These are phyloP conservation scores for Agrochola circellaris DNA, from an alignment of 2,888 invertebrate genomes.

Conservation along the genomic window DNA sequence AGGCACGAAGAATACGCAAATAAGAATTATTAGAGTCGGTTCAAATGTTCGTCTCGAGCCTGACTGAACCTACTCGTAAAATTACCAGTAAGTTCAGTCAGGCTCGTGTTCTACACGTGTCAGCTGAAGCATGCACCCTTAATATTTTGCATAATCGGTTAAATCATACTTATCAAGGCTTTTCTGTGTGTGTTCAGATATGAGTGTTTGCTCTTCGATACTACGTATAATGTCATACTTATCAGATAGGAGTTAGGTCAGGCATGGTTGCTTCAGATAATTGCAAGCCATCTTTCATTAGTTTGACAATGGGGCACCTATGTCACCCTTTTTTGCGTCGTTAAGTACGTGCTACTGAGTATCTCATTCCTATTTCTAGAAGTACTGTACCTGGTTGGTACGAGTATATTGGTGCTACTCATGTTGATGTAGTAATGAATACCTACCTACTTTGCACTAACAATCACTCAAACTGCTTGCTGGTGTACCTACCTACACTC, in stretches of 20 bases:
- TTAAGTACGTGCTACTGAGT: conserved; percentile 15
- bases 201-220: conserved; percentile 45
- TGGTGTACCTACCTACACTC: conserved; percentile 14
- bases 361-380: conserved; percentile 8
- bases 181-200: conserved; percentile 38
- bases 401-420: background rate
- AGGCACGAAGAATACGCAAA: background rate
- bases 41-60: background rate
- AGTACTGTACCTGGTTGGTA: background rate
- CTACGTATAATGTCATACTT: conserved; percentile 49
- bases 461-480: conserved; percentile 21
- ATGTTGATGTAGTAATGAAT: conserved; percentile 3
- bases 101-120: conserved; percentile 24
- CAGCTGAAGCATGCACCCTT: conserved; percentile 23
- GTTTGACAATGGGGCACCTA: conserved; percentile 47
- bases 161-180: conserved; percentile 43
- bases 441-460: background rate
- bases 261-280: conserved; percentile 74
- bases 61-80: background rate
- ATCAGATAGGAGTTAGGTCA: conserved; percentile 72
- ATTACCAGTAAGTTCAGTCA: background rate
- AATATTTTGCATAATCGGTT: conserved; percentile 29
- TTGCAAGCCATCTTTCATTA: conserved; percentile 63
- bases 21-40: background rate
- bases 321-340: conserved; percentile 52